Base-by-base conservation (phyloP, 2,797 vertebrate species). In the Hoplostethus mediterraneus region DNA sequence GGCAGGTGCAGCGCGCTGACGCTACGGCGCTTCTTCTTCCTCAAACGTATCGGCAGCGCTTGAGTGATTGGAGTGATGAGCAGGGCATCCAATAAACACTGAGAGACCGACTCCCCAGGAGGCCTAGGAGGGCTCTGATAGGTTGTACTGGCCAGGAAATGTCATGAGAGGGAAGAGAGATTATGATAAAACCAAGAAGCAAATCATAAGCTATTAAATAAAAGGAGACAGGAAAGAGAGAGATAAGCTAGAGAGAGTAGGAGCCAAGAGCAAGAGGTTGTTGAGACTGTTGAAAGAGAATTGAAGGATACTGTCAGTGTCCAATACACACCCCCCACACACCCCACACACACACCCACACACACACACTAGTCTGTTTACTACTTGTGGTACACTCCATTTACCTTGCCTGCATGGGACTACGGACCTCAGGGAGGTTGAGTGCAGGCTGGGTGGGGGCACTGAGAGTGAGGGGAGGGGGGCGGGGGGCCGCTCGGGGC, bases 61-160 rank as follows among this genome's bases (percentile, higher is more conserved):
- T 92, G 90, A 85, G 84, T 17, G 17, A 95, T 70, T 64, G 94
- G 94, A 0, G 75, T 87, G 87, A 95, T 94, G 83, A 95, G 91
- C 79, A 96, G 93, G n/a, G 94, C 92, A 57, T 95, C 94, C 94
- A 95, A 75, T 53, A 95, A 92, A 0, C 90, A 86, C 67, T 58
- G 80, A 83, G 76, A 93, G 12, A 48, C 79, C 33, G 80, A 89
- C 65, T 83, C 86, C 69, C 89, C 77, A 0, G 83, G 86, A 68
- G 93, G 88, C 72, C 92, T 94, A 30, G 81, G 72, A 65, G 70
- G 88, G 83, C 0, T 79, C 42, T 57, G 69, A 76, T 66, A 38
- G 30, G 48, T 36, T 48, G 11, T 33, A 63, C 71, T 45, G 86
- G 87, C 14, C 75, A 67, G 86, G 79, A 91, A 55, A 90, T 55